Evolutionary conservation across 1,140 invertebrate genomes (phyloP), one percentile per base, ranked within the genome.

Genomic region (Plodia interpunctella): DNA sequence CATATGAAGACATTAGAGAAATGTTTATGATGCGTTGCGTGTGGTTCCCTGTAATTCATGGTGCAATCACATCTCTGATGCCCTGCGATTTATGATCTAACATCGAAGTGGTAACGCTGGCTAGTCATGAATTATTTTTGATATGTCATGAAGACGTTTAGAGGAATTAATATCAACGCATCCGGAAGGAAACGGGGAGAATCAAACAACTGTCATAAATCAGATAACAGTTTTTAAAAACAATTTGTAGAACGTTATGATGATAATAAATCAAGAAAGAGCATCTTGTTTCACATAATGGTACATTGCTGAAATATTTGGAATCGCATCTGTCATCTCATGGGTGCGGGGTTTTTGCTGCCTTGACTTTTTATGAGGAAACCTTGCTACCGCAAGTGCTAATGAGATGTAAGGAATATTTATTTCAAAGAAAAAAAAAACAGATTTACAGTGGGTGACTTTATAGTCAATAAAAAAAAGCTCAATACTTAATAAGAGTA

Each of bases 301-400:
- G 74, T 58, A 73, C 80, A 80, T 83, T 82, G 82, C 76, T 70
- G 80, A 83, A 87, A 87, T 88, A 82, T 86, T 82, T 87, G 70
- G 66, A 74, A 81, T 76, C 74, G 64, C 72, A 74, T 83, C 82
- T 87, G 80, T 83, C 80, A 85, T 71, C 74, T 76, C 70, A 68
- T 55, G 60, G 57, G 32, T 30, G 28, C n/a, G n/a, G n/a, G 57
- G 65, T 76, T 86, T 84, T 86, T 81, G 72, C 67, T 55, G 19
- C 44, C 5, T 49, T 13, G 49, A 38, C 61, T 78, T 83, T 87
- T 84, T 79, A 68, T 73, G 55, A 15, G 11, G 6, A 8, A 52
- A 56, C 55, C 35, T 49, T 55, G 70, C 70, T 72, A 71, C 69
- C 59, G 72, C 21, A 65, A 63, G 66, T 74, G 77, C 76, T 86